Evolutionary conservation across 2,888 invertebrate species (phyloP).

Genomic region (Formica aserva): DNA sequence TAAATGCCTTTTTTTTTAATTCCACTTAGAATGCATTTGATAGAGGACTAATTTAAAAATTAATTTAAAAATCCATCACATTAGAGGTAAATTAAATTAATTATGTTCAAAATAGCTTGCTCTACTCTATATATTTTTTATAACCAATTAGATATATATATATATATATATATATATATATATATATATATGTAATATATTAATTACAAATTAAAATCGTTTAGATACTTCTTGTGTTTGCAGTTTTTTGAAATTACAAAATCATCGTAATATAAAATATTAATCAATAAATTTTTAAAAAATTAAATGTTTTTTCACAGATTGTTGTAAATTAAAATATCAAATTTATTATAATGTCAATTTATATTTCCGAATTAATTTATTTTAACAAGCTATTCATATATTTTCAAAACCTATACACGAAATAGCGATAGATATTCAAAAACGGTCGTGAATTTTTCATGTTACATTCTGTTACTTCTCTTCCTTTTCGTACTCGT

Average conservation of each 20-base stretch:
- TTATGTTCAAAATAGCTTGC: neutral
- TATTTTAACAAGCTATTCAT: neutral
- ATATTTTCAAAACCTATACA: neutral
- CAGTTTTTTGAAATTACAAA: neutral
- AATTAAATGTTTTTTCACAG: neutral
- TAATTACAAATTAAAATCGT: neutral
- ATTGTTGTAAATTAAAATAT: neutral
- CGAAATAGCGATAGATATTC: neutral
- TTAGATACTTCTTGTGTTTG: neutral
- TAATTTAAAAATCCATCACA: neutral
- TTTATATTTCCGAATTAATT: neutral
- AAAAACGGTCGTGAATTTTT: constrained; percentile 2
- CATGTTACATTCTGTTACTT: neutral
- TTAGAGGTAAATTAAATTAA: neutral
- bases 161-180: neutral
- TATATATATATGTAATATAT: neutral
- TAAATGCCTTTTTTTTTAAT: neutral
- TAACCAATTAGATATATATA: neutral
- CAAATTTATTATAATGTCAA: neutral
- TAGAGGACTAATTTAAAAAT: constrained; percentile 6
- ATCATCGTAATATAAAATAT: neutral
- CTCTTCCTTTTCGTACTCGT: neutral
- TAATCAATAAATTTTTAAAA: neutral
- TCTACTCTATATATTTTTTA: neutral
- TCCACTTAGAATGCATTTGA: neutral